These are phyloP conservation scores for Alloscopus bannaensis DNA, from an alignment of 2,888 invertebrate genomes.

Conservation along the genomic window DNA sequence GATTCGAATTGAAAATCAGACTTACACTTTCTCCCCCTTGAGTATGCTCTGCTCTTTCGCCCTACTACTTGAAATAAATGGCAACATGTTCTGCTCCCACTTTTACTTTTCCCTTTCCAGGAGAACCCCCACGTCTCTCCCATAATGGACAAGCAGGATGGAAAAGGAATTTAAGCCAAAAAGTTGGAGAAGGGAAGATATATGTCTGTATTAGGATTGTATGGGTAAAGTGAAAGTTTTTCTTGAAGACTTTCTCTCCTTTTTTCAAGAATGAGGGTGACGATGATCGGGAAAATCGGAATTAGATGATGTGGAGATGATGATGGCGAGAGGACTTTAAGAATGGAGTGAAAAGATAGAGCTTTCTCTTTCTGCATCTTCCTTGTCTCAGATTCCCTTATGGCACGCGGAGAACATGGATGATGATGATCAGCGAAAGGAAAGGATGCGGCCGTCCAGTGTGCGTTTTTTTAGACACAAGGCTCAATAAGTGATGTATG, in stretches of 20 bases:
- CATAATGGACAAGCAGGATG: conserved; percentile 3
- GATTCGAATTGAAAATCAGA: conserved; percentile 28
- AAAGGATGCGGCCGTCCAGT: not conserved
- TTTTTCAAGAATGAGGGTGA: conserved; percentile 14
- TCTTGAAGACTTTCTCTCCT: no score
- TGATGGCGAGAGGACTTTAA: conserved; percentile 19
- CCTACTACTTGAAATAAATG: not conserved
- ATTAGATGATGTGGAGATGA: conserved; percentile 31
- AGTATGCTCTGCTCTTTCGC: no score
- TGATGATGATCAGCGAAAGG: conserved; percentile 16
- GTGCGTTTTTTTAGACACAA: no score
- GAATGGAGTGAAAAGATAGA: not conserved
- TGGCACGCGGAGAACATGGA: not conserved
- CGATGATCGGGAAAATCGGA: conserved; percentile 38
- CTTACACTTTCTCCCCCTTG: not conserved
- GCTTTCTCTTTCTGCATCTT: no score
- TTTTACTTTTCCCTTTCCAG: not conserved
- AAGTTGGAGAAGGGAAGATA: not conserved
- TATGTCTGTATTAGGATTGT: no score
- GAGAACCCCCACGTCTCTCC: no score
- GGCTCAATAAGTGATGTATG: not conserved
- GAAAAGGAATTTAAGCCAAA: not conserved
- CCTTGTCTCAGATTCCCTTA: conserved; percentile 21
- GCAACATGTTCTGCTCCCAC: conserved; percentile 30
- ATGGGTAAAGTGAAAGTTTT: no score